Conservation (phyloP, 2,797 vertebrate genomes). For the Tauraco hartlaubi region DNA sequence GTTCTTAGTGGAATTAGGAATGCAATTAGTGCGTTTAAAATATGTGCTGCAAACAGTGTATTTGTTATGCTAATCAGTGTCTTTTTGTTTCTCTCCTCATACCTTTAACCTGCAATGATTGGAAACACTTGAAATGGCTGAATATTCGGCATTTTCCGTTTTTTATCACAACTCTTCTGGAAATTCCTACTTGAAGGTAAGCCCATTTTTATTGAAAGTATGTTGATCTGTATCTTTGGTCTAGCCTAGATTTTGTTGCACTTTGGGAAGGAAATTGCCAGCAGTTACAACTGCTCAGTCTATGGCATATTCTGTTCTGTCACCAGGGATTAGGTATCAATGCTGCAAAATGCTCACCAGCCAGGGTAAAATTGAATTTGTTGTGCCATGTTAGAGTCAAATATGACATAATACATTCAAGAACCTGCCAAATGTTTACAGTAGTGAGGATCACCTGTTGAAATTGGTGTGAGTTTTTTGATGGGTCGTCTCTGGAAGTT, state of each 20-base stretch:
- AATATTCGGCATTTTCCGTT: not conserved
- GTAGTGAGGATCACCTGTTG: not conserved
- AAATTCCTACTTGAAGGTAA: constrained; percentile 71
- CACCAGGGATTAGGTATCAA: not conserved
- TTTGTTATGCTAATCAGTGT: constrained; percentile 53
- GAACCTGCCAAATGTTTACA: not conserved
- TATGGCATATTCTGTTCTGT: not conserved
- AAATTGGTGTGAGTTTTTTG: not conserved
- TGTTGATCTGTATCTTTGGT: not conserved
- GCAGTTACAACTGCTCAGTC: not conserved
- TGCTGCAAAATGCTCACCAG: not conserved
- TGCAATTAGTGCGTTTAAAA: not conserved
- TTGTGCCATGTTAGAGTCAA: not conserved
- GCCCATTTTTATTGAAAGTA: not conserved
- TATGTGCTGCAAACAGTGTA: not conserved
- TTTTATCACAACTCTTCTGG: constrained; percentile 10
- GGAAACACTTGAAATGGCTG: not conserved
- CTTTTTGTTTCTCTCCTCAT: constrained; percentile 37
- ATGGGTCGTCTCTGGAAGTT: not conserved
- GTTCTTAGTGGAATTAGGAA: not conserved
- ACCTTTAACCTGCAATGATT: constrained; percentile 26
- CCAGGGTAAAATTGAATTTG: not conserved
- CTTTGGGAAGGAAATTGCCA: not conserved
- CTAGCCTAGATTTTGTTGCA: not conserved
- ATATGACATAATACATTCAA: not conserved